These are phyloP conservation scores for Drosophila emarginata DNA, from an alignment of 2,888 invertebrate species.

Conservation along the genomic window DNA sequence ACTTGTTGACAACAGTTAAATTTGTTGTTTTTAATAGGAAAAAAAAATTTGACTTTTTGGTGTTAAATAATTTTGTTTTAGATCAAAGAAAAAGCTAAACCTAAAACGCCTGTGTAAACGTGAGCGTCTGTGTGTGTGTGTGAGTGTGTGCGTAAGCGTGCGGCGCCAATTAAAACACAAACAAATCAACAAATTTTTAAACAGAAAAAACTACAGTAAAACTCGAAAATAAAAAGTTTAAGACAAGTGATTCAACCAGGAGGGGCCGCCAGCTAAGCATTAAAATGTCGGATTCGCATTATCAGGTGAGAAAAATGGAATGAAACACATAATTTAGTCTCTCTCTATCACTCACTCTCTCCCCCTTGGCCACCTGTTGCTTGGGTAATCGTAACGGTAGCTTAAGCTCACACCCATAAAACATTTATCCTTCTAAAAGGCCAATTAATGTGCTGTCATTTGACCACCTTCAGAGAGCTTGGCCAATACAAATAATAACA, in stretches of 20 bases:
- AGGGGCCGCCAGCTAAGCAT: slow-evolving; percentile 32
- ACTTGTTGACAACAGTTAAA: slow-evolving; percentile 67
- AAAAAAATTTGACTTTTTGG: slow-evolving; percentile 57
- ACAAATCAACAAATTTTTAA: slow-evolving; percentile 10
- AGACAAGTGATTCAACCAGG: slow-evolving; percentile 37
- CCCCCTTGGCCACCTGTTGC: not conserved
- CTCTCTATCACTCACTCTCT: not conserved
- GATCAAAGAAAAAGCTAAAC: slow-evolving; percentile 48
- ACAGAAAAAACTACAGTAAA: slow-evolving; percentile 15
- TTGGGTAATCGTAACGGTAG: not conserved
- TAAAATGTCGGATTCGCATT: slow-evolving; percentile 83
- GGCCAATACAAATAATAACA: not conserved
- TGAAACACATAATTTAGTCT: not conserved
- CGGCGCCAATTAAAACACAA: slow-evolving; percentile 53
- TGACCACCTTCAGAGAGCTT: slow-evolving; percentile 2
- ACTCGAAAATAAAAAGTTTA: slow-evolving; percentile 30
- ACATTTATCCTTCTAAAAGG: not conserved
- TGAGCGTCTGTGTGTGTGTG: slow-evolving; percentile 35
- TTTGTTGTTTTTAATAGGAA: slow-evolving; percentile 46
- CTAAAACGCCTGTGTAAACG: slow-evolving; percentile 40
- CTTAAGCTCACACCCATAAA: not conserved
- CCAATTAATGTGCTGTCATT: slow-evolving; percentile 18
- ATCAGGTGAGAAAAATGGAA: slow-evolving; percentile 78
- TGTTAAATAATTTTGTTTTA: slow-evolving; percentile 54
- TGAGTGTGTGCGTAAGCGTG: slow-evolving; percentile 42